phyloP scores from a whole-genome alignment of 2,113 vertebrate species.

The Plecturocebus donacophilus region DNA sequence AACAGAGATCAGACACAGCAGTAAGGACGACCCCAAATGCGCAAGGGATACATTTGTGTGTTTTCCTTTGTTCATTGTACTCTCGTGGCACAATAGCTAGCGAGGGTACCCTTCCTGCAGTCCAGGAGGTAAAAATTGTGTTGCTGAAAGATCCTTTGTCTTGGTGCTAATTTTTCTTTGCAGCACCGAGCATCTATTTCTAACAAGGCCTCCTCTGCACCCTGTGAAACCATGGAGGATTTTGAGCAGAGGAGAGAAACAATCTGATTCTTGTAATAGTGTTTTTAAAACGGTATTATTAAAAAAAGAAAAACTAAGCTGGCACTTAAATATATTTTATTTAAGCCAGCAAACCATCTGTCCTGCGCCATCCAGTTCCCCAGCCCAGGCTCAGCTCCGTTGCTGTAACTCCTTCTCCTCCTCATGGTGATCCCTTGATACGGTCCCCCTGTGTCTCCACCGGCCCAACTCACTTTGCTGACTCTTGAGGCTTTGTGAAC shows the following conservation, averaged over 20 bases:
- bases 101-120: too few species aligned
- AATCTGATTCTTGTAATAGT: not conserved
- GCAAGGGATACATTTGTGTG: too few species aligned
- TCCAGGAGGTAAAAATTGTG: too few species aligned
- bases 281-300: not conserved
- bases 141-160: too few species aligned
- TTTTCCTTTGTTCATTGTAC: too few species aligned
- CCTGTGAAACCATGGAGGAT: not conserved
- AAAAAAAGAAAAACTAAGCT: not conserved
- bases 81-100: too few species aligned
- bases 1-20: too few species aligned
- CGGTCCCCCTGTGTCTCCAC: not conserved
- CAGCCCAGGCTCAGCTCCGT: rapidly evolving
- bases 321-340: not conserved
- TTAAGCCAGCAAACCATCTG: not conserved
- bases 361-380: rapidly evolving
- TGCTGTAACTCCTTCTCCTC: not conserved
- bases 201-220: too few species aligned
- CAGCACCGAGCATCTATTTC: too few species aligned
- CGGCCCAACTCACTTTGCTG: constrained; percentile 53
- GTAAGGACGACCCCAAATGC: too few species aligned
- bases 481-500: not conserved
- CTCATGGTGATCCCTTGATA: not conserved
- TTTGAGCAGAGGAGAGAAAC: not conserved
- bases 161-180: too few species aligned